Evolutionary conservation across 2,113 vertebrate species (phyloP).

Genomic region (Coryphaenoides rupestris): DNA sequence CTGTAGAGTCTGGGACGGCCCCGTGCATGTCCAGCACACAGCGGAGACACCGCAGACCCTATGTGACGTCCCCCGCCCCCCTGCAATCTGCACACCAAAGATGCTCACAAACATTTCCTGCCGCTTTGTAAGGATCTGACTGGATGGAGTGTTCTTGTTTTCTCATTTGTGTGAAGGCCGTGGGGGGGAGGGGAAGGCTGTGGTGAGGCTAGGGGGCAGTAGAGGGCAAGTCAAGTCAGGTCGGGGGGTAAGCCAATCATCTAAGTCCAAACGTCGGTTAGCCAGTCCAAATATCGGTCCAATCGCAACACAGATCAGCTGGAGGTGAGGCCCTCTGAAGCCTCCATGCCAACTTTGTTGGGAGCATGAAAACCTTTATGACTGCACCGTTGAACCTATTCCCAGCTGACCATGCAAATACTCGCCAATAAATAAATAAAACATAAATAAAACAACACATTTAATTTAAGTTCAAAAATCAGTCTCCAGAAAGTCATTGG

Average conservation of each 20-base stretch:
- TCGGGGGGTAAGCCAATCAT: constrained; percentile 15
- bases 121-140: constrained; percentile 23
- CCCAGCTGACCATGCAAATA: constrained; percentile 3
- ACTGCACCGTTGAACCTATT: background rate
- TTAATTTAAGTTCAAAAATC: constrained; percentile 33
- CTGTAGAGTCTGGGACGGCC: constrained; percentile 44
- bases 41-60: background rate
- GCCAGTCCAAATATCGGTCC: background rate
- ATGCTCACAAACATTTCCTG: constrained; percentile 10
- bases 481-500: constrained; percentile 41
- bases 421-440: constrained; percentile 6
- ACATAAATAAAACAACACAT: too few species aligned
- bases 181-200: background rate
- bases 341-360: constrained; percentile 5
- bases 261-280: constrained; percentile 12
- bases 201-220: background rate
- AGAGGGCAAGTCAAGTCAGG: constrained; percentile 26
- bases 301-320: constrained; percentile 30
- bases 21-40: constrained; percentile 42
- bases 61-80: constrained; percentile 9
- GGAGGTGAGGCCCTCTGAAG: background rate
- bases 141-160: constrained; percentile 19
- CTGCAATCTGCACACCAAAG: constrained; percentile 12
- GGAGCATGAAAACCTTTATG: constrained; percentile 10
- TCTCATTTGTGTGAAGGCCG: too few species aligned